Percentiles rank a stretch among this genome's conserved stretches.
These are phyloP conservation scores for Potorous gilbertii DNA, from an alignment of 2,797 vertebrate genomes.

Conservation along the genomic window DNA sequence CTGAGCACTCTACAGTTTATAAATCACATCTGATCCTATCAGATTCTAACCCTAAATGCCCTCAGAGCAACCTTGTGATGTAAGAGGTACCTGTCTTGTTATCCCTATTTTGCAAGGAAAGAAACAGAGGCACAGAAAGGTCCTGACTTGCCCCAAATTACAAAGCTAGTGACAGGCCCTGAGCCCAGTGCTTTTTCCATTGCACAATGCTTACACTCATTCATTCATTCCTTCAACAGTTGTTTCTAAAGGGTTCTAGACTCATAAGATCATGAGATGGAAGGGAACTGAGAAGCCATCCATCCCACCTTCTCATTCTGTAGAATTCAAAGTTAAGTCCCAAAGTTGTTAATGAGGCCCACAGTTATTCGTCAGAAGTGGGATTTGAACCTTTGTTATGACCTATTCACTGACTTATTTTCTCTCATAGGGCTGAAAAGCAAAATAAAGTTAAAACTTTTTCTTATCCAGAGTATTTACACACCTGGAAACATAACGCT, in stretches of 20 bases:
- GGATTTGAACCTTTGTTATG: conserved; percentile 21
- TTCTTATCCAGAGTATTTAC: not conserved
- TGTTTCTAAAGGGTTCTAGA: not conserved
- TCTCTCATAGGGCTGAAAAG: conserved; percentile 41
- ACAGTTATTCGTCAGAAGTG: not conserved
- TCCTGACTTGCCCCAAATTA: not conserved
- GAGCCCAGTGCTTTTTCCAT: not conserved
- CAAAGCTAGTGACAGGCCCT: not conserved
- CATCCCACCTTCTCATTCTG: too few species aligned
- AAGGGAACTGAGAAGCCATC: not conserved
- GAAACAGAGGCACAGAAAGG: not conserved
- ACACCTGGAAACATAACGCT: not conserved
- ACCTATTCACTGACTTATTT: conserved; percentile 5
- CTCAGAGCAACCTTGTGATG: not conserved
- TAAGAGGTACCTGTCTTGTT: not conserved
- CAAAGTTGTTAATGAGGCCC: not conserved
- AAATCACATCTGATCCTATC: not conserved
- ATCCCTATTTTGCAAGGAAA: not conserved
- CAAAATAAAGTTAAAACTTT: not conserved
- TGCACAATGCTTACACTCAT: not conserved
- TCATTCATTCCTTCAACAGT: not conserved
- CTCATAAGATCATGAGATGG: not conserved
- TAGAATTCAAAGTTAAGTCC: not conserved
- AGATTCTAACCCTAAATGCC: too few species aligned
- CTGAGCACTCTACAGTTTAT: not conserved